Evolutionary conservation across 2,113 vertebrate species (phyloP).

Genomic region (Pleuronectes platessa): DNA sequence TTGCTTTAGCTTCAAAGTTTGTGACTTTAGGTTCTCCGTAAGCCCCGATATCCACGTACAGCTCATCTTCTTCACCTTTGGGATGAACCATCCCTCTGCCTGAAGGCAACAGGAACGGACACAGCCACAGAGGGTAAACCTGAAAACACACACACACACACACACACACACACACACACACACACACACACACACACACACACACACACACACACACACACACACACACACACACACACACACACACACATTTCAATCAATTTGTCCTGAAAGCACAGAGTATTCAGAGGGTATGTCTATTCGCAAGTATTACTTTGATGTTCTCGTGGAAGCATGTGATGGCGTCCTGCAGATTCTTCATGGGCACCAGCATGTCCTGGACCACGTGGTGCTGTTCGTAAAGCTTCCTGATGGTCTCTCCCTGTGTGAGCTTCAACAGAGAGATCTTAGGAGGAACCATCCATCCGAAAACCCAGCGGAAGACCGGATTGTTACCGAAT

Average conservation of each 20-base stretch:
- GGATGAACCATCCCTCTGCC: constrained; percentile 97
- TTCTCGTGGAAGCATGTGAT: constrained; percentile 89
- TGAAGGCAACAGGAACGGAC: constrained; percentile 91
- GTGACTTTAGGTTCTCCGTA: constrained; percentile 94
- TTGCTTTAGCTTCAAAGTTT: constrained; percentile 92
- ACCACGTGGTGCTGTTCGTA: constrained; percentile 98
- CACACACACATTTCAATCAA: background rate
- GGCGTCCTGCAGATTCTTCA: constrained; percentile 88
- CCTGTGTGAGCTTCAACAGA: constrained; percentile 95
- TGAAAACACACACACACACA: constrained; percentile 60
- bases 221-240: background rate
- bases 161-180: background rate
- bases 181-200: background rate
- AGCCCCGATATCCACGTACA: constrained; percentile 95
- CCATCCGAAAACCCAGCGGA: constrained; percentile 96
- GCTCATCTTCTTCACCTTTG: constrained; percentile 89
- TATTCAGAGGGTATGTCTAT: background rate
- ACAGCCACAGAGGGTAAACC: constrained; percentile 98
- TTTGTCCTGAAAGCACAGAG: background rate
- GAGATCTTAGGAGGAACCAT: constrained; percentile 99
- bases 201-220: background rate
- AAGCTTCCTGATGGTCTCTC: constrained; percentile 92
- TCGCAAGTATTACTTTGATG: constrained; percentile 85
- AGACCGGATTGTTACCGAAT: constrained; percentile 93
- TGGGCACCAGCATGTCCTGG: constrained; percentile 97